Percentiles rank a stretch among this genome's conserved stretches.
phyloP scores from a whole-genome alignment of 2,888 invertebrate species.

The Petrolisthes manimaculis region DNA sequence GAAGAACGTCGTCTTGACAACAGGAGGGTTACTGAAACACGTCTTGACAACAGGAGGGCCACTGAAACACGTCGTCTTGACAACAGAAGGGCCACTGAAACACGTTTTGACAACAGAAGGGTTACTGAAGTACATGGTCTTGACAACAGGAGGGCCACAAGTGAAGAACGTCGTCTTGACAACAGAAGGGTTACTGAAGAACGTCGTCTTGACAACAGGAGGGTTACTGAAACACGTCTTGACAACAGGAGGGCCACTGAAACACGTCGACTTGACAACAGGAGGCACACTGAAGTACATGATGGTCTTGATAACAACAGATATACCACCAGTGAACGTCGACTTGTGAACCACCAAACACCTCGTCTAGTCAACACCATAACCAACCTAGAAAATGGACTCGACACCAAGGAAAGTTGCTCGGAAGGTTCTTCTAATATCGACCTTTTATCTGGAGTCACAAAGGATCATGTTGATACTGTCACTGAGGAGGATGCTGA shows the following conservation, averaged over 20 bases:
- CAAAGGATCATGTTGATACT: no score
- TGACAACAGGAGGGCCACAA: not conserved
- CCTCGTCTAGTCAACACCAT: no score
- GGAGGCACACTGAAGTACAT: not conserved
- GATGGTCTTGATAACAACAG: not conserved
- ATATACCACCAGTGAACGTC: no score
- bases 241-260: not conserved
- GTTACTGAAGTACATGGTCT: not conserved
- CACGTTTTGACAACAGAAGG: not conserved
- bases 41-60: not conserved
- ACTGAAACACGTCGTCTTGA: not conserved
- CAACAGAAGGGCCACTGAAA: not conserved
- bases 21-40: not conserved
- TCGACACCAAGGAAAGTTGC: no score
- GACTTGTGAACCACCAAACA: no score
- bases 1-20: constrained; percentile 5
- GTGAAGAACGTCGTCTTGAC: not conserved
- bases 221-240: not conserved
- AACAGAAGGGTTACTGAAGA: not conserved
- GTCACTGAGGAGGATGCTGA: no score
- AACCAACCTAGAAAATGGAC: no score
- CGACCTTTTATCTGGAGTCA: no score
- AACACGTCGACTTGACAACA: not conserved
- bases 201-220: not conserved
- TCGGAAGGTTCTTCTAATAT: no score